Conservation (phyloP, 2,888 invertebrate genomes). For the Acleris laterana region DNA sequence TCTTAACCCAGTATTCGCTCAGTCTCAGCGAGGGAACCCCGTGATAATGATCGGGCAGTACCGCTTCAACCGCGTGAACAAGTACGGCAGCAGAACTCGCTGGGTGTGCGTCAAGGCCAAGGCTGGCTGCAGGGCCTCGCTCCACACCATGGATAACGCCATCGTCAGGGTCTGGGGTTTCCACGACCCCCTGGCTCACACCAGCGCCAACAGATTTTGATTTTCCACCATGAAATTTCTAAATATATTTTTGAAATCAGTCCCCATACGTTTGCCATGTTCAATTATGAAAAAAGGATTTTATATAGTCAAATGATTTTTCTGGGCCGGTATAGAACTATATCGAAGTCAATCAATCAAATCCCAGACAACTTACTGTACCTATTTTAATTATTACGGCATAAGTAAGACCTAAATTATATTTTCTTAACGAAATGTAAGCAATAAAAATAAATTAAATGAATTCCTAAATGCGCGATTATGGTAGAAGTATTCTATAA, state of each 20-base stretch:
- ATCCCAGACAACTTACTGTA: too few relatives aligned
- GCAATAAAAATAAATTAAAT: slow-evolving; percentile 9
- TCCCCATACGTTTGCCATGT: slow-evolving; percentile 1
- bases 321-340: too few relatives aligned
- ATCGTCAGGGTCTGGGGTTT: slow-evolving; percentile 79
- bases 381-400: not conserved
- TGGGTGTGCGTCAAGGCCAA: slow-evolving; percentile 81
- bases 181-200: slow-evolving; percentile 75
- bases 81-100: slow-evolving; percentile 72
- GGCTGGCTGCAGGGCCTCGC: slow-evolving; percentile 75
- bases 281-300: too few relatives aligned
- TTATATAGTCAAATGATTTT: too few relatives aligned
- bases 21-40: slow-evolving; percentile 77
- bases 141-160: slow-evolving; percentile 77
- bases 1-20: slow-evolving; percentile 75
- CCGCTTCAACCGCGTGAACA: slow-evolving; percentile 77
- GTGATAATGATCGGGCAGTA: slow-evolving; percentile 81
- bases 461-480: not conserved
- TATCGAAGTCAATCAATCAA: too few relatives aligned
- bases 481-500: not conserved
- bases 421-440: slow-evolving; percentile 5
- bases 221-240: not conserved
- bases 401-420: slow-evolving; percentile 5
- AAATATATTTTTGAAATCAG: not conserved
- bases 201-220: slow-evolving; percentile 75